Evolutionary conservation across 53 echinoderm and acorn worm genomes (phyloP).

Genomic region (Luidia sarsii): DNA sequence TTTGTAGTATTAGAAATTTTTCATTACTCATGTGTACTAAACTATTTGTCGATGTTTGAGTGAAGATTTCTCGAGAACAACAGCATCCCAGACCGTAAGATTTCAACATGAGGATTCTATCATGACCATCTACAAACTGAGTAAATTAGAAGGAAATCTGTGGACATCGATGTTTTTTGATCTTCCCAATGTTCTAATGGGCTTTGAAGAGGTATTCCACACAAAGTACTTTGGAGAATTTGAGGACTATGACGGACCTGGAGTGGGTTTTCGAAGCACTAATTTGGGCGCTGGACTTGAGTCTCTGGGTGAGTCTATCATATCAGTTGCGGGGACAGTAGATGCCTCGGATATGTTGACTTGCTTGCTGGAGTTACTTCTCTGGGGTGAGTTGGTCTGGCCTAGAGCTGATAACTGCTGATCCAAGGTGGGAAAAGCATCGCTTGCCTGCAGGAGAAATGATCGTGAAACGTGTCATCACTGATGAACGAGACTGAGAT

Average conservation of each 20-base stretch:
- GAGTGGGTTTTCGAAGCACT: conserved; percentile 15
- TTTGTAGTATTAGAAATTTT: too few species aligned
- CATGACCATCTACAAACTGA: too few species aligned
- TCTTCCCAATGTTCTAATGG: too few species aligned
- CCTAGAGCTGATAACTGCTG: conserved; percentile 40
- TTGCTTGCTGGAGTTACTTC: background rate
- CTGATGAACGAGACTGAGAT: too few species aligned
- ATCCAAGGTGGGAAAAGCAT: conserved; percentile 26
- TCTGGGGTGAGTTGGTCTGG: background rate
- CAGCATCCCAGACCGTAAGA: too few species aligned
- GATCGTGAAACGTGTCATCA: background rate
- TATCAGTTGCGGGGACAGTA: background rate
- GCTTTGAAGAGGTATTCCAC: too few species aligned
- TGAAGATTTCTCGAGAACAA: too few species aligned
- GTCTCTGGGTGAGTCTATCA: conserved; percentile 21
- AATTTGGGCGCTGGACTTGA: conserved; percentile 13
- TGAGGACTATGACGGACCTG: background rate
- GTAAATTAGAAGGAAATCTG: too few species aligned
- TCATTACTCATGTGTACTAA: too few species aligned
- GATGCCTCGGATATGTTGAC: conserved; percentile 24
- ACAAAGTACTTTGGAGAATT: background rate
- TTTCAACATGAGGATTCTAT: too few species aligned
- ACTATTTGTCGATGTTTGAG: too few species aligned
- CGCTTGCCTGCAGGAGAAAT: conserved; percentile 1
- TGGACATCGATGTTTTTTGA: too few species aligned